Evolutionary conservation across 2,113 vertebrate species (phyloP), one percentile per base, ranked within the genome.

Genomic region (Trinectes maculatus): DNA sequence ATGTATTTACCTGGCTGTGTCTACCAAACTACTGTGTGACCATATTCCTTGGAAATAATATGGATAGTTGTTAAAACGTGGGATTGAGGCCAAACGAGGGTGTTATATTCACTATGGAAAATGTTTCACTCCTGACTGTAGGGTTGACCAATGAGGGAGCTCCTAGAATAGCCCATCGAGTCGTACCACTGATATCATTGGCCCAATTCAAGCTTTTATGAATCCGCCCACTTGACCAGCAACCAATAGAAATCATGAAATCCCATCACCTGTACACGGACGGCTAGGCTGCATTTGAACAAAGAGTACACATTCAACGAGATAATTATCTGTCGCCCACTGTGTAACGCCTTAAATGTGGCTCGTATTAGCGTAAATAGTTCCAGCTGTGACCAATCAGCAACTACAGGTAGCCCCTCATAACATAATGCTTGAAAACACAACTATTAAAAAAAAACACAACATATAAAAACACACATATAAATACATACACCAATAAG

Each of bases 151-250:
- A 91, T 91, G n/a, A 67, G 3, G 78, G 24, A 29, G 24, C 57
- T 39, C 9, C 8, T 47, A 10, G 37, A 25, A 66, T 85, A 76
- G 57, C 31, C 70, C 68, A 82, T 75, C 39, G 2, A 57, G 42
- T 90, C 87, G 71, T 47, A 64, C 82, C 86, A 89, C 72, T 54
- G 6, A 68, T 40, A 1, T 29, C 65, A 91, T 79, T 89, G 84
- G 89, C 16, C 3, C 1, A 2, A 6, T 25, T 46, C 16, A 5
- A 15, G 9, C 0, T 0, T n/a, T 6, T 19, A 1, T 0, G 24
- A 39, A 21, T 0, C 56, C 70, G 73, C 87, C 85, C 4, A 56
- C 2, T 61, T 66, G 29, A 9, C 1, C 1, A 2, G 2, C 0
- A 71, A 51, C 89, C 85, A 87, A 88, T 88, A 18, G 18, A 8